Conservation (phyloP, 2,113 vertebrate genomes). For the Nannobrachium achirus region DNA sequence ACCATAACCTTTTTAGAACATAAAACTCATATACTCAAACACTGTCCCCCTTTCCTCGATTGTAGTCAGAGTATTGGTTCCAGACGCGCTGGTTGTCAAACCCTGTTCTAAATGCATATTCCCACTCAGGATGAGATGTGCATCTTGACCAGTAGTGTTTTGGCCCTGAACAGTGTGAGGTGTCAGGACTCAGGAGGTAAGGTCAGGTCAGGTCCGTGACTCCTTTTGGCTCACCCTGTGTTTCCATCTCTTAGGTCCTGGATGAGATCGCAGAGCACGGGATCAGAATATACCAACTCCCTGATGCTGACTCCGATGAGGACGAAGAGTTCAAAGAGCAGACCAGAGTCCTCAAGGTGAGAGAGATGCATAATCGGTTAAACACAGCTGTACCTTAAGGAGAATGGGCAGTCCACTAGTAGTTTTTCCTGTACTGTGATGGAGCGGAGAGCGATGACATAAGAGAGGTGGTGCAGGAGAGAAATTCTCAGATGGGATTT, state of each 20-base stretch:
- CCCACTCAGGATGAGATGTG: background rate
- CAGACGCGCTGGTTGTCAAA: too few species aligned
- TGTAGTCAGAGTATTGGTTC: too few species aligned
- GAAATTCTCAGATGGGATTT: too few species aligned
- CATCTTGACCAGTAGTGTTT: background rate
- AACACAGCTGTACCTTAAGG: background rate
- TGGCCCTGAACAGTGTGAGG: background rate
- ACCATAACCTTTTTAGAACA: too few species aligned
- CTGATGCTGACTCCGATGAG: slow-evolving; percentile 92
- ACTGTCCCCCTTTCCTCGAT: too few species aligned
- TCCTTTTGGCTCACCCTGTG: background rate
- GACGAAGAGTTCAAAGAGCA: slow-evolving; percentile 97
- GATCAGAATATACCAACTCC: slow-evolving; percentile 92
- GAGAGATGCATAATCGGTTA: background rate
- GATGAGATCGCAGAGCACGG: slow-evolving; percentile 93
- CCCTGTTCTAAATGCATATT: too few species aligned
- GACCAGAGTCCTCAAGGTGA: slow-evolving; percentile 90
- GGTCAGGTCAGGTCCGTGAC: slow-evolving; percentile 23
- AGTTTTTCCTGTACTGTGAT: too few species aligned
- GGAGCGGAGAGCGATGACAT: too few species aligned
- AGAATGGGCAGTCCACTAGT: too few species aligned
- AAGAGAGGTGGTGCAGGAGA: too few species aligned
- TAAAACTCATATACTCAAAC: too few species aligned
- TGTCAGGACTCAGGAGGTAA: too few species aligned
- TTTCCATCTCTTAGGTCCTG: slow-evolving; percentile 79